These are phyloP conservation scores for Elmis aenea DNA, from an alignment of 2,888 invertebrate species.

Conservation along the genomic window DNA sequence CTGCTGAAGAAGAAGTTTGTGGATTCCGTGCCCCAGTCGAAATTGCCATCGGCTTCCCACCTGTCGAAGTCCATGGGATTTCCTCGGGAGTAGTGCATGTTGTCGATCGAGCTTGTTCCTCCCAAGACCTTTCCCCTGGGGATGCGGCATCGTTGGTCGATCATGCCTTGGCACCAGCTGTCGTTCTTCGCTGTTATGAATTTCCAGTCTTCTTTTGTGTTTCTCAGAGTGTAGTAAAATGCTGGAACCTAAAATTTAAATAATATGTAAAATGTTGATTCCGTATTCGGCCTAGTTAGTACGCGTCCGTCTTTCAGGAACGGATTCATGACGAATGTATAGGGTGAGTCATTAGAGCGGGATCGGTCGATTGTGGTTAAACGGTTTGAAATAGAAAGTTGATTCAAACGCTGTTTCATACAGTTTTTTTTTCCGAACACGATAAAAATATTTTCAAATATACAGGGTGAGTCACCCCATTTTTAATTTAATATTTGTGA, in stretches of 20 bases:
- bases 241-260: constrained; percentile 30
- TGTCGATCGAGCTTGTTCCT: constrained; percentile 49
- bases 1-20: constrained; percentile 74
- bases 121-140: constrained; percentile 49
- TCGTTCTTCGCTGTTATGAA: constrained; percentile 30
- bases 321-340: no score
- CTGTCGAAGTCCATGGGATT: constrained; percentile 74
- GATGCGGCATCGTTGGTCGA: constrained; percentile 35
- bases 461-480: no score
- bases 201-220: constrained; percentile 34
- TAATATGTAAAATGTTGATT: no score
- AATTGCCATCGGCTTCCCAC: constrained; percentile 76
- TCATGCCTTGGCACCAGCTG: constrained; percentile 29
- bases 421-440: no score
- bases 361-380: no score
- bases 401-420: no score
- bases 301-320: no score
- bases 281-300: no score
- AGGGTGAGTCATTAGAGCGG: no score
- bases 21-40: constrained; percentile 73
- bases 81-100: constrained; percentile 45
- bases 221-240: constrained; percentile 28
- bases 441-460: no score
- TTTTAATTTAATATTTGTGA: no score
- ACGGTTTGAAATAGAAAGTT: no score